These are phyloP conservation scores for Formicarius rufipectus DNA, from an alignment of 2,113 vertebrate genomes.

Conservation along the genomic window DNA sequence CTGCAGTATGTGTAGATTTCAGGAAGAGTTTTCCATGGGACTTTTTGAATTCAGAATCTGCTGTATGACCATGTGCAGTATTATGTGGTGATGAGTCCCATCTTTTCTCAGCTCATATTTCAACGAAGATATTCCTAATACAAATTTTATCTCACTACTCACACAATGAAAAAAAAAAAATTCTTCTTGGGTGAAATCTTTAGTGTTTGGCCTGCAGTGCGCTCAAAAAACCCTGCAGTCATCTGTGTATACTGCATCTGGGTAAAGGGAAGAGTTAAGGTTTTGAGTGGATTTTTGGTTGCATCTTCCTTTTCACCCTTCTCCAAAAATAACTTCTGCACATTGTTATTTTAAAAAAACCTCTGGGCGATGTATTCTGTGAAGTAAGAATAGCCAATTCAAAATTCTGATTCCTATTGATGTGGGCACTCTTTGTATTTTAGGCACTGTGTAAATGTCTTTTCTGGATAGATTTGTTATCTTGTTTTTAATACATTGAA, in stretches of 20 bases:
- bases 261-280: background rate
- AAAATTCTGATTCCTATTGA: background rate
- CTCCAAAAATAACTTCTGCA: background rate
- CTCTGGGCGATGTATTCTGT: background rate
- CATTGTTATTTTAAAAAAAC: background rate
- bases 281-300: background rate
- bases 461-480: background rate
- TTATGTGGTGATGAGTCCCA: background rate
- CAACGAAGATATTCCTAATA: background rate
- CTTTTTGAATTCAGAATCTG: background rate
- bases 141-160: background rate
- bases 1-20: background rate
- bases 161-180: background rate
- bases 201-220: background rate
- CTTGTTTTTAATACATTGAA: background rate
- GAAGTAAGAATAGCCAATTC: background rate
- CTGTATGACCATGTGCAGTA: background rate
- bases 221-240: background rate
- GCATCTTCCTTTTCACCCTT: background rate
- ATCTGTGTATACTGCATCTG: background rate
- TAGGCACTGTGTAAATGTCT: background rate
- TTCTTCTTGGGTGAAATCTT: background rate
- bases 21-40: background rate
- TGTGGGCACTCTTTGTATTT: background rate
- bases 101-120: background rate